A percentile compares a stretch with the other conserved stretches of the same genome.
Conservation (phyloP, 2,888 invertebrate genomes). For the Cantharis flavilabris region DNA sequence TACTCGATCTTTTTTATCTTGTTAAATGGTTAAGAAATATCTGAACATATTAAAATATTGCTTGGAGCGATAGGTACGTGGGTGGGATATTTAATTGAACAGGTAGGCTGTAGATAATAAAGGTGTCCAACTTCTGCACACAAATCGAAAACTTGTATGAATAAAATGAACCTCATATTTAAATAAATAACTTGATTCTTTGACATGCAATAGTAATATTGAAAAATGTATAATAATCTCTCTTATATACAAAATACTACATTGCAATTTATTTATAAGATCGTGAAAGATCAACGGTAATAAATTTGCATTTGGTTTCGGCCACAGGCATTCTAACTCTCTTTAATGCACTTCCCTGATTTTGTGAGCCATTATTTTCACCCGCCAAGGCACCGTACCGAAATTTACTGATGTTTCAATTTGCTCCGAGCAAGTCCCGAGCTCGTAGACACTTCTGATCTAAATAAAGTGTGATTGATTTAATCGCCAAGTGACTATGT, state of each 20-base stretch:
- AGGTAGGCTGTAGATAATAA: conserved; percentile 17
- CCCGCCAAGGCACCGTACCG: background rate
- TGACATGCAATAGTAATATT: conserved; percentile 5
- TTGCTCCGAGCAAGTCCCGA: background rate
- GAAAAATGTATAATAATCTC: conserved; percentile 10
- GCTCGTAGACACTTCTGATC: background rate
- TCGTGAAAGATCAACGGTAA: conserved; percentile 21
- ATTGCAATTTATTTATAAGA: conserved; percentile 11
- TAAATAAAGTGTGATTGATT: background rate
- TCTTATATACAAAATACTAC: background rate
- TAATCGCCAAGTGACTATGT: background rate
- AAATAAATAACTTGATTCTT: background rate
- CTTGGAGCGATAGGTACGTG: conserved; percentile 3
- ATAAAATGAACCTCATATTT: background rate
- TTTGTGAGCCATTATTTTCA: background rate
- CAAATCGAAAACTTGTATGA: background rate
- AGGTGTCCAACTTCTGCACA: conserved; percentile 2
- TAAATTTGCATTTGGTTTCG: conserved; percentile 11
- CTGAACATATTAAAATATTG: background rate
- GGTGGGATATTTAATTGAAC: conserved; percentile 24
- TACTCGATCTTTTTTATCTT: background rate
- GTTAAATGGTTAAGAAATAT: background rate
- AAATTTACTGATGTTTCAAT: background rate
- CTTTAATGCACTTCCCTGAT: background rate
- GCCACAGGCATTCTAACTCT: conserved; percentile 8